Base-by-base conservation (phyloP, 2,888 invertebrate genomes). In the Dicranocentrus wangi region DNA sequence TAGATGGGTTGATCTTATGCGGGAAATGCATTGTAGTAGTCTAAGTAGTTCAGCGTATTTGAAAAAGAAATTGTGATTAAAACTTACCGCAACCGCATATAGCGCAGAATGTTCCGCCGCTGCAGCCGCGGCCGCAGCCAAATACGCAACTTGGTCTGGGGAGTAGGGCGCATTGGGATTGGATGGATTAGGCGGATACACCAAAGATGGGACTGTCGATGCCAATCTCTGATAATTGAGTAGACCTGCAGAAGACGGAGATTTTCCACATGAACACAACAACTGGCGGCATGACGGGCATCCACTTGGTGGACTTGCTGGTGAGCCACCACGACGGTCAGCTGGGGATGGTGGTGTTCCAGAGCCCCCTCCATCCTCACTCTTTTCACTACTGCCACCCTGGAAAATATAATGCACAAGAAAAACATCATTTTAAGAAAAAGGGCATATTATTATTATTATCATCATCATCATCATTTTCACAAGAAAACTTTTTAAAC, bases 181-280 rank as follows among this genome's bases (percentile, higher is more conserved):
- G 73, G 83, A 82, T 68, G 85, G 84, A 82, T 84, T 84, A 72
- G 79, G 72, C 60, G 82, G 85, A 84, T 86, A 86, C 65, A 86
- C 85, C 83, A 86, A 85, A 83, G 85, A 85, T 83, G 86, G 86
- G 81, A 86, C 86, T 82, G 85, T 83, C 69, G 86, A 85, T 82
- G 86, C 86, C 85, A 86, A 88, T 87, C 83, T 87, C 86, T 77
- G 90, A 87, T 81, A 92, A 82, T 86, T 86, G 81, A 86, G 85
- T 81, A 87, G 78, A 79, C 85, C 90, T 76, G 92, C 89, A 55
- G 80, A 73, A 68, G 80, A 80, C 58, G 91, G 90, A 73, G 90
- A 83, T 81, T 83, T 84, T 76, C 82, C 83, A 83, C 86, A 85
- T 86, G 86, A 86, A 86, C 86, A 86, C 86, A 86, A 82, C 83